Conservation (phyloP, 2,888 invertebrate genomes). For the Melinaea marsaeus region DNA sequence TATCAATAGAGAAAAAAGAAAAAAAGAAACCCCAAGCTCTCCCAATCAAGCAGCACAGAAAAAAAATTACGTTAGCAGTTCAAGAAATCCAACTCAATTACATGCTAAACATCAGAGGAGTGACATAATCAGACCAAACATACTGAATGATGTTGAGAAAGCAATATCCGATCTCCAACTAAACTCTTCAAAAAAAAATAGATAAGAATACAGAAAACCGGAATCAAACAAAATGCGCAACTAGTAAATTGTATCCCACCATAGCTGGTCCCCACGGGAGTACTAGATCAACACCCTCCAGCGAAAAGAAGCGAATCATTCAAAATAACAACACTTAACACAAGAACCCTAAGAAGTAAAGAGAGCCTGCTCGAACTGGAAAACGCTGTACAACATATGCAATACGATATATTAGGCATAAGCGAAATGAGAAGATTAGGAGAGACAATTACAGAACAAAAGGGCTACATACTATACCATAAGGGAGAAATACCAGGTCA, state of each 20-base stretch:
- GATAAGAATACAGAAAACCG: constrained; percentile 12
- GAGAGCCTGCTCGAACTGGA: constrained; percentile 9
- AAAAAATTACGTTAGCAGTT: constrained; percentile 14
- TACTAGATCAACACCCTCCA: constrained; percentile 26
- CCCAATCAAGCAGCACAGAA: constrained; percentile 23
- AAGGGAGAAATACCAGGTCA: not conserved
- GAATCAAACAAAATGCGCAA: constrained; percentile 17
- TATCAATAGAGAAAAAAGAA: constrained; percentile 25
- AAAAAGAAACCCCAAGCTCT: constrained; percentile 27
- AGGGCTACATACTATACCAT: constrained; percentile 1
- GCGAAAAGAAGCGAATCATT: constrained; percentile 12
- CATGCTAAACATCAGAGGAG: constrained; percentile 8
- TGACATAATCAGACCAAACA: constrained; percentile 23
- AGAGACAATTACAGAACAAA: constrained; percentile 3
- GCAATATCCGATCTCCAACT: constrained; percentile 12
- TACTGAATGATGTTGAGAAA: constrained; percentile 21
- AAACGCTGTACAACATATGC: not conserved
- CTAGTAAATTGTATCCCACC: constrained; percentile 18
- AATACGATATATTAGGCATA: constrained; percentile 6
- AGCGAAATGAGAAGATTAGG: not conserved
- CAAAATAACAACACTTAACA: constrained; percentile 15
- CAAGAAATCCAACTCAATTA: constrained; percentile 16
- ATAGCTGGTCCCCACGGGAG: constrained; percentile 25
- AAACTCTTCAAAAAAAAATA: constrained; percentile 28
- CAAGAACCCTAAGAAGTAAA: constrained; percentile 13